Evolutionary conservation across 2,113 vertebrate species (phyloP), one percentile per base, ranked within the genome.

Genomic region (Oxyura jamaicensis): DNA sequence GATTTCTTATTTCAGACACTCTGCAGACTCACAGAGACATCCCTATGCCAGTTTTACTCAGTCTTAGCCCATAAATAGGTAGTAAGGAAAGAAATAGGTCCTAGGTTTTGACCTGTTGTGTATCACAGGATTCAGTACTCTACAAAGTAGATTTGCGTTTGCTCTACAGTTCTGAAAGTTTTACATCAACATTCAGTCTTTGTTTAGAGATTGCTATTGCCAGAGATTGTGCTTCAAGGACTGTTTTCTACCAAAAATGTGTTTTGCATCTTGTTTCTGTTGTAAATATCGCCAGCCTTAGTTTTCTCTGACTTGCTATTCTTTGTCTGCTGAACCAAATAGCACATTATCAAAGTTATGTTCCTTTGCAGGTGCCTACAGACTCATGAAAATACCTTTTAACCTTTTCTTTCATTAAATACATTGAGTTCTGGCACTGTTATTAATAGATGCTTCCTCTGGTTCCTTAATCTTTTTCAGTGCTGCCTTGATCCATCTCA

Each of bases 371-470:
- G 41, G 75, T 77, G 67, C 84, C 94, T 96, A 83, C 21, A 88
- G 85, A 90, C 44, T 83, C 77, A 77, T 79, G 41, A 83, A 62
- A 95, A 80, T 85, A 83, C 25, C 50, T 83, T 82, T 74, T 73
- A 90, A 85, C 93, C 86, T 95, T 91, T 91, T 80, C 19, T 79
- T 95, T 90, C 31, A 81, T 88, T 69, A 79, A 92, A 33, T 62
- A 71, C 82, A 86, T 88, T 69, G 84, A 46, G 6, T 55, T 94
- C 25, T 59, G 74, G 62, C 44, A 91, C 75, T 59, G 50, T 59
- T 85, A 48, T 36, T 90, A 90, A 66, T 22, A 85, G 71, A 53
- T 71, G 28, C 13, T 85, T 91, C 62, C 39, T 87, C 36, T 79
- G 42, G 31, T 85, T 91, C 58, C 87, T 90, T 67, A 91, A 74